Percentiles rank a stretch among this genome's conserved stretches.
These are phyloP conservation scores for Molossus molossus DNA, from an alignment of 2,797 vertebrate genomes.

Conservation along the genomic window DNA sequence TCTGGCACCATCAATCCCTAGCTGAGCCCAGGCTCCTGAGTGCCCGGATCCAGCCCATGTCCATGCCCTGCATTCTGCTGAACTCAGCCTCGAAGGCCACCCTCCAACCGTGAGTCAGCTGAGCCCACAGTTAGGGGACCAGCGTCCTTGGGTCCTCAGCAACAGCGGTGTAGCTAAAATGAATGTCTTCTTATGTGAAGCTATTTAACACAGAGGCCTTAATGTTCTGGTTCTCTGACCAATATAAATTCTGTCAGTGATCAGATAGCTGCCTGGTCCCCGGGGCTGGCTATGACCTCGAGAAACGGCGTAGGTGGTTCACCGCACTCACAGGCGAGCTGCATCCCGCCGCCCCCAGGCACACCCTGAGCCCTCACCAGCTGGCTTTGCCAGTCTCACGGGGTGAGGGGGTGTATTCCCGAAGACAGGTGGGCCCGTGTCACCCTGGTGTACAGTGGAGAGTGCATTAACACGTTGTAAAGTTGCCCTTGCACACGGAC, in stretches of 20 bases:
- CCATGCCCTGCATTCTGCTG: background rate
- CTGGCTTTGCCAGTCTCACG: background rate
- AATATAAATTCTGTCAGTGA: background rate
- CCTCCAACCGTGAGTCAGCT: background rate
- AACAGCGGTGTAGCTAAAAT: background rate
- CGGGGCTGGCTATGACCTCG: background rate
- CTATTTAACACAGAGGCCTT: background rate
- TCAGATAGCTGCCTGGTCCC: background rate
- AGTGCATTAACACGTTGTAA: background rate
- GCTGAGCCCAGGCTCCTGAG: slow-evolving; percentile 64
- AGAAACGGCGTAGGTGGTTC: background rate
- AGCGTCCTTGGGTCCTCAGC: background rate
- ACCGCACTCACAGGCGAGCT: background rate
- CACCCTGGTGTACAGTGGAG: background rate
- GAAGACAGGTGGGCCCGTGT: background rate
- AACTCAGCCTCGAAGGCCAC: background rate
- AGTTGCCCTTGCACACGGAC: background rate
- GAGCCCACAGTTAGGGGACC: background rate
- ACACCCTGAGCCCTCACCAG: background rate
- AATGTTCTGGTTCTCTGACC: slow-evolving; percentile 5
- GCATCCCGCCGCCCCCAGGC: background rate
- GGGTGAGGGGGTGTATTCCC: background rate
- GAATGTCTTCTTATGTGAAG: background rate
- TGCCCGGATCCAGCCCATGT: background rate
- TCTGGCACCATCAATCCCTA: background rate